Conservation (phyloP, 2,797 vertebrate genomes). For the Phrynocephalus vlangalii region DNA sequence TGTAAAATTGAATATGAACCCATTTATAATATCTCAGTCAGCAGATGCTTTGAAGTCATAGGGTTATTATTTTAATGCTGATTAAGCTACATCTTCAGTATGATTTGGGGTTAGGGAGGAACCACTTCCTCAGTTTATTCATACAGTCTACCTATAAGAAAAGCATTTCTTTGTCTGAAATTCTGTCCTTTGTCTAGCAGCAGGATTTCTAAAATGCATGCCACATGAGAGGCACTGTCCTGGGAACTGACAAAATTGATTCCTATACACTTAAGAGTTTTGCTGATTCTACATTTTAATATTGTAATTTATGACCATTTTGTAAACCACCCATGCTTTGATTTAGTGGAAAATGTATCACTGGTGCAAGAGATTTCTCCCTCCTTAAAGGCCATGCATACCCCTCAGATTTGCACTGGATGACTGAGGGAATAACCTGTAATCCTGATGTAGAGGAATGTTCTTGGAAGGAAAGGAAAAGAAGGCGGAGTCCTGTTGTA, state of each 20-base stretch:
- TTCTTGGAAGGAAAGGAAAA: neutral
- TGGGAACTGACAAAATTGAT: neutral
- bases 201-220: constrained; percentile 3
- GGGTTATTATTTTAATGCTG: neutral
- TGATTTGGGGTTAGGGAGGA: neutral
- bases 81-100: neutral
- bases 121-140: neutral
- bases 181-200: neutral
- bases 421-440: too few relatives aligned
- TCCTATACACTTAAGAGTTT: neutral
- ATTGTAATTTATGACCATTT: too few relatives aligned
- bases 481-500: neutral
- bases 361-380: neutral
- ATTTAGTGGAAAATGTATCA: neutral
- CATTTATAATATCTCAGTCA: neutral
- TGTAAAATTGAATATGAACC: neutral
- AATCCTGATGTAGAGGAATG: too few relatives aligned
- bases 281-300: too few relatives aligned
- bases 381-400: neutral
- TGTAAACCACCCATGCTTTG: too few relatives aligned
- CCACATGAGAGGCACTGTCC: neutral
- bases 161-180: neutral
- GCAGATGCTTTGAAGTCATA: neutral
- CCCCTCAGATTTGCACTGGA: neutral
- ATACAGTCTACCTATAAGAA: fast-evolving